These are phyloP conservation scores for Orchesella cincta DNA, from an alignment of 1,140 invertebrate genomes.

Conservation along the genomic window DNA sequence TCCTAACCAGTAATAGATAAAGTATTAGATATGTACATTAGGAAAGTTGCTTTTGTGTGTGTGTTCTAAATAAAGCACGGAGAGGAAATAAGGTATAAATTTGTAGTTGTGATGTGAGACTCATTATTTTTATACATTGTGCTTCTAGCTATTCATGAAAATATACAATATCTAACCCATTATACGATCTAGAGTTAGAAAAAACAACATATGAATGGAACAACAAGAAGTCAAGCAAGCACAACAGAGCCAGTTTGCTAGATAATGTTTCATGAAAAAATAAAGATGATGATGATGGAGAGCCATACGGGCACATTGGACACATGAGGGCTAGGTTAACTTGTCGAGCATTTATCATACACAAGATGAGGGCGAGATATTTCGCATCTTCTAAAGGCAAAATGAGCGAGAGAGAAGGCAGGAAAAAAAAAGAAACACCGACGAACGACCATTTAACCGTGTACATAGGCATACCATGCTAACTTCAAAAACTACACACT, in stretches of 20 bases:
- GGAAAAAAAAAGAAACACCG: background rate
- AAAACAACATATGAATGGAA: background rate
- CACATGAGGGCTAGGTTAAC: conserved; percentile 3
- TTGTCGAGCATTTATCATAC: conserved; percentile 6
- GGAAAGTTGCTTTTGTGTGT: no score
- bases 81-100: background rate
- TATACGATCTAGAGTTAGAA: background rate
- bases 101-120: no score
- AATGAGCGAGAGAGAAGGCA: background rate
- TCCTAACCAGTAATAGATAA: background rate
- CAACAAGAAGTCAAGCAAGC: background rate
- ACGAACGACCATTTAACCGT: no score
- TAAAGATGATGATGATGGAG: background rate
- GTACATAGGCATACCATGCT: no score
- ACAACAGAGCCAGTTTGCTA: background rate
- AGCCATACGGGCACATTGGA: background rate
- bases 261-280: background rate
- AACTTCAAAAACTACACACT: no score
- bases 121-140: background rate
- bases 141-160: background rate
- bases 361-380: conserved; percentile 13
- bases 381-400: background rate
- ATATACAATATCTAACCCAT: background rate
- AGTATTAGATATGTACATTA: background rate
- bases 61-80: background rate